Evolutionary conservation across 2,113 vertebrate genomes (phyloP).

Genomic region (Callorhinus ursinus): DNA sequence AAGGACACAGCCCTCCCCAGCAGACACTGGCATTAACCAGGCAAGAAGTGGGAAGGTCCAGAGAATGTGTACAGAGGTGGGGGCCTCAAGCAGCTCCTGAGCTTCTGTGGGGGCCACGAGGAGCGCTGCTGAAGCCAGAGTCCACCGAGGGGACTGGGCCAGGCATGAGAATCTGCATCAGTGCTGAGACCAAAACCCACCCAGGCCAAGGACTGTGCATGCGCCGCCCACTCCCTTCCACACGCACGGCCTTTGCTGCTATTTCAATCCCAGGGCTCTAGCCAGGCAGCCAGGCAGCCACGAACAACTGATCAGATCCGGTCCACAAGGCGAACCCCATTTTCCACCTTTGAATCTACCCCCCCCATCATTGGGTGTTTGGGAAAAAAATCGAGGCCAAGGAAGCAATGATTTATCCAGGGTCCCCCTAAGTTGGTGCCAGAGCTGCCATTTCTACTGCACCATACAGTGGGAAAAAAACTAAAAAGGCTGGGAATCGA

Average conservation of each 20-base stretch:
- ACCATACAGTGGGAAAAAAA: background rate
- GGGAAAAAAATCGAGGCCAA: background rate
- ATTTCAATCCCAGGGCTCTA: background rate
- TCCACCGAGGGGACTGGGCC: background rate
- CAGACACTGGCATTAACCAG: background rate
- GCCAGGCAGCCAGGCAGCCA: background rate
- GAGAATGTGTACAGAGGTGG: background rate
- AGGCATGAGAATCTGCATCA: background rate
- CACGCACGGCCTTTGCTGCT: accelerated
- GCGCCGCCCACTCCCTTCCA: accelerated
- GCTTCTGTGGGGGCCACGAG: accelerated
- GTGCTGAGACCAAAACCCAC: background rate
- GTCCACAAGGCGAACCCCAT: too few species aligned
- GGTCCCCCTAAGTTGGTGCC: background rate
- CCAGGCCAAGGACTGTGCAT: background rate
- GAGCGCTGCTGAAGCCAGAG: background rate
- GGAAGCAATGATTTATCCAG: background rate
- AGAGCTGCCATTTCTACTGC: background rate
- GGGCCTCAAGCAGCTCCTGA: background rate
- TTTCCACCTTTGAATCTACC: background rate
- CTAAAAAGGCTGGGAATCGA: background rate
- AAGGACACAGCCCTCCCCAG: background rate
- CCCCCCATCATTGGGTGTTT: background rate
- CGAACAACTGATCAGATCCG: background rate
- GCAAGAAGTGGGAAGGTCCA: background rate